Evolutionary conservation across 2,797 vertebrate species (phyloP), one percentile per base, ranked within the genome.

Genomic region (Halcyon smyrnensis): DNA sequence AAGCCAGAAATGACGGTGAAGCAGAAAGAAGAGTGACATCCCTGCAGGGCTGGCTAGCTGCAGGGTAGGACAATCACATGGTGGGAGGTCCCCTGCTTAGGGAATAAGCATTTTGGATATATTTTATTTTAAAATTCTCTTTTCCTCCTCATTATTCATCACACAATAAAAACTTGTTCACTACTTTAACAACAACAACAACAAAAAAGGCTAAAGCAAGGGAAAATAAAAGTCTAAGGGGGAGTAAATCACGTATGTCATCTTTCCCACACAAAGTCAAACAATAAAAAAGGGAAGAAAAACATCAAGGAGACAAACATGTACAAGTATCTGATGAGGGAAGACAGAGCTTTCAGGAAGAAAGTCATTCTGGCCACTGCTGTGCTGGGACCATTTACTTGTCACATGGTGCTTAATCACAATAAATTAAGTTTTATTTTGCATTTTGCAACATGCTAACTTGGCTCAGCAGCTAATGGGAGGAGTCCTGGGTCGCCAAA

Each of bases 351-450:
- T 76, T 76, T 89, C 36, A 84, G 59, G 45, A 81, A 63, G 54
- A 96, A 94, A 94, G 90, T 70, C 6, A 59, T 87, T 90, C 56
- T 81, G 84, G 39, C 50, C 23, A 6, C 92, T 84, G 78, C 77
- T 95, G 89, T 87, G 78, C 81, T 94, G 89, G 92, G 71, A 83
- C 64, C 30, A 5, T 75, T 95, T 91, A 53, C 67, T 86, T 92
- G 79, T 95, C 90, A 90, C 70, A 89, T 56, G n/a, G 64, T 65
- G 43, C 56, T 97, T 97, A 95, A 96, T 96, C 95, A 95, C 64
- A 94, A 94, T 92, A 95, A 96, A 97, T 97, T 97, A 89, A 91
- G 81, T 92, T 95, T 92, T 88, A 90, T 77, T 95, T 87, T 95
- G 54, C 56, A 21, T 90, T 95, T 92, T 96, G 82, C 73, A 95